These are phyloP conservation scores for Anguilla anguilla DNA, from an alignment of 2,797 vertebrate genomes.

Conservation along the genomic window DNA sequence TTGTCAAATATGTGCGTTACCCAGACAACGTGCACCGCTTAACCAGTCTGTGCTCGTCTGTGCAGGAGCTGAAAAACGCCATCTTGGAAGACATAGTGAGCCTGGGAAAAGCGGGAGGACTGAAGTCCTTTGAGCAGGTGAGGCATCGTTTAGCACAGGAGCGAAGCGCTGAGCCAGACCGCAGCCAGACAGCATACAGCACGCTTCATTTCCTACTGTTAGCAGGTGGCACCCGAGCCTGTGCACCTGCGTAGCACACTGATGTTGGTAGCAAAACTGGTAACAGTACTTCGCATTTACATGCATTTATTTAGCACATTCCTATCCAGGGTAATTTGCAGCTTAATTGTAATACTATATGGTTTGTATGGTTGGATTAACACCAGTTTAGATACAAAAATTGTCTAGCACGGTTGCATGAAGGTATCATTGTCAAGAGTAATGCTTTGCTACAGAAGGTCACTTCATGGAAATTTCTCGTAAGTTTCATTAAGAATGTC, in stretches of 20 bases:
- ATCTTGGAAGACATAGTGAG: slow-evolving; percentile 86
- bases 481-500: not conserved
- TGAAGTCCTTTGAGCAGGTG: slow-evolving; percentile 98
- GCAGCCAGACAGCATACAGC: not conserved
- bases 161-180: not conserved
- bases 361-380: too few species aligned
- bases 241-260: not conserved
- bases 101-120: slow-evolving; percentile 86
- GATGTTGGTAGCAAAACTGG: too few species aligned
- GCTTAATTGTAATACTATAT: too few species aligned
- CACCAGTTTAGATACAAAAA: too few species aligned
- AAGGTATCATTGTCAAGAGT: too few species aligned
- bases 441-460: too few species aligned
- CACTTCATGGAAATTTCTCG: too few species aligned
- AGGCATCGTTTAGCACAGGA: slow-evolving; percentile 37
- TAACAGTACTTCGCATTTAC: too few species aligned
- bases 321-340: too few species aligned
- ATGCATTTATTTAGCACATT: too few species aligned
- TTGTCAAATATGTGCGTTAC: not conserved
- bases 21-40: not conserved
- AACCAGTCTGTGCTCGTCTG: slow-evolving; percentile 5
- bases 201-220: not conserved
- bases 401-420: too few species aligned
- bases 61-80: slow-evolving; percentile 83
- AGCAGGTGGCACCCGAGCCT: not conserved